Percentiles rank a stretch among this genome's conserved stretches.
phyloP scores from a whole-genome alignment of 2,797 vertebrate genomes.

The Myotis vivesi region DNA sequence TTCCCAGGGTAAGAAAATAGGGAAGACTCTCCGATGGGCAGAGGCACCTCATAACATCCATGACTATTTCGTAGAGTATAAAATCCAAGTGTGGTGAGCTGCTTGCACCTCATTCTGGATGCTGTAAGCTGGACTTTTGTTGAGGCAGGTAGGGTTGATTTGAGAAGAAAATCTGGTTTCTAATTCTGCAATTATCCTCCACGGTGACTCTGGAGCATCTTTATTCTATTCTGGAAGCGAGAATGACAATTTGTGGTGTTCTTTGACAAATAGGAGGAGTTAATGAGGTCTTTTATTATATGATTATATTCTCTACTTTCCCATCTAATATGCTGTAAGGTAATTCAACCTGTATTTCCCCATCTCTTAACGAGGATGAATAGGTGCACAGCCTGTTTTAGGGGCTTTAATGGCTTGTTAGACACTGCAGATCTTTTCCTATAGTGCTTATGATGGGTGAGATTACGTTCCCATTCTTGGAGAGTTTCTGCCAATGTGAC shows the following conservation, averaged over 20 bases:
- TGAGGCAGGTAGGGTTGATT: background rate
- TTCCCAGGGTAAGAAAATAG: background rate
- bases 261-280: background rate
- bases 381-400: background rate
- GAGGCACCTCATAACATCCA: background rate
- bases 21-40: background rate
- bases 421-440: background rate
- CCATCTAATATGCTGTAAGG: slow-evolving; percentile 27
- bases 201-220: background rate
- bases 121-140: background rate
- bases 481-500: background rate
- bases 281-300: slow-evolving; percentile 27
- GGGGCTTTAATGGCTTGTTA: slow-evolving; percentile 12
- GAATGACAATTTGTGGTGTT: background rate
- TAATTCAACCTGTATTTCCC: slow-evolving; percentile 22
- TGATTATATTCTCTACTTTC: slow-evolving; percentile 11
- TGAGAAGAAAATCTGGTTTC: background rate
- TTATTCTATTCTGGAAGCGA: background rate
- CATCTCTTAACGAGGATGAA: background rate
- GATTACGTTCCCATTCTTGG: background rate
- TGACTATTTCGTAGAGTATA: background rate
- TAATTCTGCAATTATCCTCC: background rate
- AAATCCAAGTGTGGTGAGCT: background rate
- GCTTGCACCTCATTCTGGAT: background rate
- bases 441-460: background rate